Base-by-base conservation (phyloP, 2,113 vertebrate genomes). In the Pterophyllum scalare region DNA sequence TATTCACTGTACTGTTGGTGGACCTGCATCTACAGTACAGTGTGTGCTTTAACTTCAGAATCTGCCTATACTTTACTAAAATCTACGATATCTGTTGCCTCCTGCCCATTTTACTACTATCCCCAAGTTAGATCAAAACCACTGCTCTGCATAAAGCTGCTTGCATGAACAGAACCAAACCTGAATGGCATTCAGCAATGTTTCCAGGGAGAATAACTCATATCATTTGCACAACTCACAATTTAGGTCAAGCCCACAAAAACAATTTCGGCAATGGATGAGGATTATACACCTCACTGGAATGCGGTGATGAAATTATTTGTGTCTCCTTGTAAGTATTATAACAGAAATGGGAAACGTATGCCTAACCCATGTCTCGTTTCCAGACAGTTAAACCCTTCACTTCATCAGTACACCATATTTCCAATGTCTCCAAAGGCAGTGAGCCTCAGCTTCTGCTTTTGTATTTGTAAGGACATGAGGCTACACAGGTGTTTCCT, bases 401-500 rank as follows among this genome's bases (percentile, higher is more conserved):
- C 84, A 14, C 38, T 59, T 65, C 9, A 57, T n/a, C 12, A 28
- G 54, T n/a, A 15, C 78, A 58, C 46, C 1, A n/a, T 77, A 49
- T 43, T 80, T 17, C 49, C 54, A 12, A 22, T 38, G 22, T 43
- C n/a, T 46, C 62, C 46, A 12, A 46, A n/a, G 59, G 2, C 76
- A 12, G 20, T 17, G 40, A 67, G 46, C 19, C 26, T 74, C n/a
- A 46, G 5, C 35, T 57, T 61, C 35, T 43, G 58, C 26, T 24
- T 5, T 17, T 26, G 5, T 76, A 14, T 85, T 11, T 62, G 19
- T 49, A 78, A 84, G 76, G 70, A 85, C 12, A 3, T 85, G 87
- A 90, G 79, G 61, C 84, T 78, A 24, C 81, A 85, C 94, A 94
- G 93, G 94, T 96, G 94, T 88, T 95, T 96, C 94, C 93, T 93